Conservation (phyloP, 2,797 vertebrate species). For the Brotula barbata region DNA sequence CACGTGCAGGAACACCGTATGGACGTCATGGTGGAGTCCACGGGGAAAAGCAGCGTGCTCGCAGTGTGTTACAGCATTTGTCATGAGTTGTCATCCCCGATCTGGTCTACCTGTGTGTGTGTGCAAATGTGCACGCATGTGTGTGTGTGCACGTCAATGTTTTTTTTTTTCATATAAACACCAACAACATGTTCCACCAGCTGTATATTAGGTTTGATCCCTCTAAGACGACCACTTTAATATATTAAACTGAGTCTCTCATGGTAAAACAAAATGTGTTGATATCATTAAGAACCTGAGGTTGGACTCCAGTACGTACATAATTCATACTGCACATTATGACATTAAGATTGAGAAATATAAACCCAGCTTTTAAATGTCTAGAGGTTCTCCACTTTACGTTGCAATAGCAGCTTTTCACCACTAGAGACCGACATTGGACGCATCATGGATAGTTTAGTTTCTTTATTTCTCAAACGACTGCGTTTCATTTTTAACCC, state of each 20-base stretch:
- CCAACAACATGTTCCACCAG: neutral
- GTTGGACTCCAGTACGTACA: too few species aligned
- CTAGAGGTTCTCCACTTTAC: neutral
- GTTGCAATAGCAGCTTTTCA: slow-evolving; percentile 6
- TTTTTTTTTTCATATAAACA: neutral
- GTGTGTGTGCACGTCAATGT: neutral
- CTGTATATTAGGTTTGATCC: neutral
- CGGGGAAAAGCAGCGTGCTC: slow-evolving; percentile 11
- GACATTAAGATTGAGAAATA: too few species aligned
- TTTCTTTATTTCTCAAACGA: neutral
- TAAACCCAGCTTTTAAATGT: neutral
- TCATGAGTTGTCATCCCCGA: slow-evolving; percentile 19
- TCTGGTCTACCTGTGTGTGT: neutral
- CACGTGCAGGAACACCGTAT: slow-evolving; percentile 41
- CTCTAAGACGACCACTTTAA: neutral
- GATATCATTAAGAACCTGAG: neutral
- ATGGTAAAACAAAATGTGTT: neutral
- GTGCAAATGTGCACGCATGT: neutral
- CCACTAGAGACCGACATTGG: slow-evolving; percentile 27
- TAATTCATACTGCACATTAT: too few species aligned
- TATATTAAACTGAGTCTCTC: neutral
- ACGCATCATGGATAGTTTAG: slow-evolving; percentile 4
- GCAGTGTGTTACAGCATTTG: slow-evolving; percentile 18
- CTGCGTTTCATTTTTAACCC: neutral
- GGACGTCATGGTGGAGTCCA: slow-evolving; percentile 16